Evolutionary conservation across 2,888 invertebrate genomes (phyloP), one percentile per base, ranked within the genome.

Genomic region (Lithophane semibrunnea): DNA sequence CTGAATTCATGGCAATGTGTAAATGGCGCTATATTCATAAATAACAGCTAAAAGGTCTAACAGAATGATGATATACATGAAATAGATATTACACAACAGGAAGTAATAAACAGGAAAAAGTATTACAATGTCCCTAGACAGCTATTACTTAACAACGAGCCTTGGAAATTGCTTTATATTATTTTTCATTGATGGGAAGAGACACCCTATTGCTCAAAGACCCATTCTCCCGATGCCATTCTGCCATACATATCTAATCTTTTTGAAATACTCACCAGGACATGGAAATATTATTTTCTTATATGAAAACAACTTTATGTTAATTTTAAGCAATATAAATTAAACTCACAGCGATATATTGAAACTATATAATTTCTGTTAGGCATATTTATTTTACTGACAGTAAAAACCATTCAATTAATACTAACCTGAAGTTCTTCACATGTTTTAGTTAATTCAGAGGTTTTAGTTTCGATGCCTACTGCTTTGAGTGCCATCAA

Each of bases 341-440:
- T 24, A 49, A 24, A 60, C 12, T 24, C 5, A 66, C 13, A 21
- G 54, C 16, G 1, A 21, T 16, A 24, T 54, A 29, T 60, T 21
- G 0, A 42, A 54, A 60, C n/a, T n/a, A 56, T 9, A 7, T 13
- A 13, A 52, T 18, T 65, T 37, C 4, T 49, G 9, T 12, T 13
- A 13, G 0, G 1, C 2, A 0, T 21, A 18, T 7, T 10, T n/a
- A 21, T 42, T 52, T n/a, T 37, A 70, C 44, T 21, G 21, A 56
- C 21, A 21, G n/a, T 12, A 42, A 70, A 71, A 82, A 60, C 10
- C 8, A 61, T 16, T 44, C 8, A 24, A 65, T n/a, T 5, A 44
- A 10, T 86, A 92, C 94, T 93, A 89, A 95, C 95, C 92, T 88
- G 86, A 79, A 94, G 87, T 85, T 92, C 89, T 77, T 88, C 86